Evolutionary conservation across 2,797 vertebrate species (phyloP).

Genomic region (Trematomus bernacchii): DNA sequence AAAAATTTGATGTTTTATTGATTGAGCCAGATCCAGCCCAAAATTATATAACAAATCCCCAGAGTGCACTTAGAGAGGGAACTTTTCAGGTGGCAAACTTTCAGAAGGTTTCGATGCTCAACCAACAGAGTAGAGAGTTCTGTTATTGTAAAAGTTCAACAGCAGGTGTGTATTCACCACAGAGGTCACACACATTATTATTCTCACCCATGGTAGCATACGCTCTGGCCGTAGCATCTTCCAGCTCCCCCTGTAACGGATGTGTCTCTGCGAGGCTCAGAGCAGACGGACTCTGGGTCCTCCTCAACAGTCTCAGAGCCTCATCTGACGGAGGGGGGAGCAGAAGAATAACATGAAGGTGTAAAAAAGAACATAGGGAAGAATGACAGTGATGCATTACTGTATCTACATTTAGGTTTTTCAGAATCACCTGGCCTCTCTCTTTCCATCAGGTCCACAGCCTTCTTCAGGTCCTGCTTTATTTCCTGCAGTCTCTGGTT

Average conservation of each 20-base stretch:
- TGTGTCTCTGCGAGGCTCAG: conserved; percentile 87
- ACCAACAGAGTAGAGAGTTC: not conserved
- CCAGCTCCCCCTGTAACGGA: conserved; percentile 88
- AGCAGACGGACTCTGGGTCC: conserved; percentile 73
- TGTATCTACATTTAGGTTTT: not conserved
- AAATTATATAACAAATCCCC: too few species aligned
- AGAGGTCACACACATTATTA: conserved; percentile 50
- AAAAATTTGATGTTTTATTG: not conserved
- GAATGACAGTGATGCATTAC: not conserved
- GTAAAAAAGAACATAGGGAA: not conserved
- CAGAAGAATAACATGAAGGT: conserved; percentile 6
- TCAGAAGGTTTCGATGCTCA: not conserved
- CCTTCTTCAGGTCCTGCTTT: conserved; percentile 70
- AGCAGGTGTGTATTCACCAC: not conserved
- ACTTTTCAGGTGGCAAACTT: not conserved
- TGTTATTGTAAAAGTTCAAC: conserved; percentile 1
- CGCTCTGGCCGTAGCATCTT: conserved; percentile 89
- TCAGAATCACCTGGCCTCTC: conserved; percentile 82
- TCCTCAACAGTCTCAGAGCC: conserved; percentile 82
- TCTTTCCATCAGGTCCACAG: conserved; percentile 82
- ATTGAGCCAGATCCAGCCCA: not conserved
- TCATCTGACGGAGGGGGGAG: conserved; percentile 75
- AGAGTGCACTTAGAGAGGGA: not conserved
- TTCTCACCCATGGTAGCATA: conserved; percentile 88
- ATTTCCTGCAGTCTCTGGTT: conserved; percentile 79